phyloP scores from a whole-genome alignment of 1,140 invertebrate species.

The Drosophila ananassae region DNA sequence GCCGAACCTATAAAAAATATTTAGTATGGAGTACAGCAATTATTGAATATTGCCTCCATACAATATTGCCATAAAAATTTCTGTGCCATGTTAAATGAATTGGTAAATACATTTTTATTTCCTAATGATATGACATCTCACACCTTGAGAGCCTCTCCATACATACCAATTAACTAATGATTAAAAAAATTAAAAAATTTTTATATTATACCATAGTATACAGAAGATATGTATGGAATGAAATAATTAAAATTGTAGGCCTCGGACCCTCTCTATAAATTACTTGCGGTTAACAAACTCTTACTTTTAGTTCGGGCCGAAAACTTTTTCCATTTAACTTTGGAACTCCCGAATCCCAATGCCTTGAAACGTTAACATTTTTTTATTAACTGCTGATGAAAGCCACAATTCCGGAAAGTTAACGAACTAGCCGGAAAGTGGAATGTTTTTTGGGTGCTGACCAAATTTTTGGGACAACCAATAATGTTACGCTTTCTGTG shows the following conservation, averaged over 20 bases:
- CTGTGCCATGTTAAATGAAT: constrained; percentile 27
- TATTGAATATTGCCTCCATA: constrained; percentile 46
- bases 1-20: constrained; percentile 28
- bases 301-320: constrained; percentile 56
- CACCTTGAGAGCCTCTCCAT: constrained; percentile 15
- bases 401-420: constrained; percentile 16
- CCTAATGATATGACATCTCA: constrained; percentile 16
- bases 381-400: constrained; percentile 74
- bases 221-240: too few relatives aligned
- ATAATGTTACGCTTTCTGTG: constrained; percentile 7
- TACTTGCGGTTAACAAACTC: constrained; percentile 69
- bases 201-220: too few relatives aligned
- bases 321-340: constrained; percentile 78
- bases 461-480: constrained; percentile 7
- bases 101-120: constrained; percentile 33
- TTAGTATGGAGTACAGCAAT: constrained; percentile 33
- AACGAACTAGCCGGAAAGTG: constrained; percentile 27
- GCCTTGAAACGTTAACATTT: constrained; percentile 27
- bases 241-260: too few relatives aligned
- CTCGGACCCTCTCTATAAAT: constrained; percentile 23
- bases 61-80: constrained; percentile 26
- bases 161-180: constrained; percentile 20
- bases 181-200: constrained; percentile 20
- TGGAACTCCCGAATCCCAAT: constrained; percentile 40
- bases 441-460: constrained; percentile 5